phyloP scores from a whole-genome alignment of 2,888 invertebrate species.

The Microctonus hyperodae region DNA sequence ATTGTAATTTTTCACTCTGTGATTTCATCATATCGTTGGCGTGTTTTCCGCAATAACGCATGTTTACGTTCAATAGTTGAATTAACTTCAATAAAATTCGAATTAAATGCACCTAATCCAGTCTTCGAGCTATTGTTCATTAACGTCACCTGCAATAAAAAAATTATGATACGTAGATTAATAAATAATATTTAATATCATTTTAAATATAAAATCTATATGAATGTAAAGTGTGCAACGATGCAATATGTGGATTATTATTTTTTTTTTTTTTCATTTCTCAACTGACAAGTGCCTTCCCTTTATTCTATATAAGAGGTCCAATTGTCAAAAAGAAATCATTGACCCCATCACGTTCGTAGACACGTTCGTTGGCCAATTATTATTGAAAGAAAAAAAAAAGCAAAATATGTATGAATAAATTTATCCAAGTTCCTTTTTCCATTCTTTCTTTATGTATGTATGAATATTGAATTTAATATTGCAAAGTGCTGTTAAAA shows the following conservation, averaged over 20 bases:
- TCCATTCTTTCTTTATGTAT: background rate
- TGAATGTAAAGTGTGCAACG: slow-evolving; percentile 19
- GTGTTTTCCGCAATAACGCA: slow-evolving; percentile 62
- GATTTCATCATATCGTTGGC: slow-evolving; percentile 57
- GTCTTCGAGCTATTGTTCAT: slow-evolving; percentile 70
- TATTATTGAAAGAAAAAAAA: slow-evolving; percentile 34
- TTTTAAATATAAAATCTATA: no score
- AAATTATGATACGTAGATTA: background rate
- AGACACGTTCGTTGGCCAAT: slow-evolving; percentile 41
- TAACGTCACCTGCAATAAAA: slow-evolving; percentile 67
- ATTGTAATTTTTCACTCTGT: slow-evolving; percentile 1
- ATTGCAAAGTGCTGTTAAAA: background rate
- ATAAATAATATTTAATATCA: no score
- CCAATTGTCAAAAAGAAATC: slow-evolving; percentile 33
- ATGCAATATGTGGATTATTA: slow-evolving; percentile 12
- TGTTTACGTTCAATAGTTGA: slow-evolving; percentile 55
- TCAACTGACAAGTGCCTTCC: background rate
- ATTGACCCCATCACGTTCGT: slow-evolving; percentile 38
- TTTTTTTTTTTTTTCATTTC: background rate
- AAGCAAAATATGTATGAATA: slow-evolving; percentile 43
- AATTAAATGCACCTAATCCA: slow-evolving; percentile 68
- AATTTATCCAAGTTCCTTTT: slow-evolving; percentile 33
- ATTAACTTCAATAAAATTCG: slow-evolving; percentile 46
- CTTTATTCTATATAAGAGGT: slow-evolving; percentile 16
- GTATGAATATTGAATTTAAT: background rate